Evolutionary conservation across 2,113 vertebrate species (phyloP).

Genomic region (Theristicus caerulescens): DNA sequence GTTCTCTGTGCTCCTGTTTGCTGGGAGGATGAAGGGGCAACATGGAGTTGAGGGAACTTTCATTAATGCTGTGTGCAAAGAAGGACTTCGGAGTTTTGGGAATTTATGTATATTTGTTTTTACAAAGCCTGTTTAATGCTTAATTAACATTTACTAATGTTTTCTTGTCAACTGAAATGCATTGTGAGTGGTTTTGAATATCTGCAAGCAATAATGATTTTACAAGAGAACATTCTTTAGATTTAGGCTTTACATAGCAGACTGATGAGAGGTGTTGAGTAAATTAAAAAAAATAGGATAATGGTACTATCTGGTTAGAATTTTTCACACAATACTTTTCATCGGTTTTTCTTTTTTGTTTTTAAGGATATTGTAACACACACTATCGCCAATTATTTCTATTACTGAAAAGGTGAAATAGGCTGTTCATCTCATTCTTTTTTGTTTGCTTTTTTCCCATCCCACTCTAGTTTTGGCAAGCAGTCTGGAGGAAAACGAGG

Average conservation of each 20-base stretch:
- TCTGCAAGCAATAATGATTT: background rate
- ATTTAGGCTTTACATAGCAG: background rate
- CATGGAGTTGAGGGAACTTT: background rate
- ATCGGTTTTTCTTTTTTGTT: background rate
- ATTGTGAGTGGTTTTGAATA: background rate
- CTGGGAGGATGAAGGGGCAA: background rate
- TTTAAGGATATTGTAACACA: background rate
- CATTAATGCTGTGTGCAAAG: background rate
- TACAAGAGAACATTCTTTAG: background rate
- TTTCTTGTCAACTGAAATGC: background rate
- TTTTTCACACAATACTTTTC: background rate
- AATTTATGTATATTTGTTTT: background rate
- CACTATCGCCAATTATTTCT: background rate
- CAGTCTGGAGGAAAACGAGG: constrained; percentile 95
- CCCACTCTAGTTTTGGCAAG: constrained; percentile 89
- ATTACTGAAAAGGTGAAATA: constrained; percentile 30
- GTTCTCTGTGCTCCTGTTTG: background rate
- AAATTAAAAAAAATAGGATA: background rate
- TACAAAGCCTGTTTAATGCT: background rate
- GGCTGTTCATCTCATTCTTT: constrained; percentile 32
- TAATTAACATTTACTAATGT: background rate
- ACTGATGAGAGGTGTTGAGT: background rate
- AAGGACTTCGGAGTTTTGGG: background rate
- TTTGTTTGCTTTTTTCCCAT: background rate
- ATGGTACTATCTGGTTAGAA: background rate